Conservation (phyloP, 2,113 vertebrate species). For the Oreotragus oreotragus region DNA sequence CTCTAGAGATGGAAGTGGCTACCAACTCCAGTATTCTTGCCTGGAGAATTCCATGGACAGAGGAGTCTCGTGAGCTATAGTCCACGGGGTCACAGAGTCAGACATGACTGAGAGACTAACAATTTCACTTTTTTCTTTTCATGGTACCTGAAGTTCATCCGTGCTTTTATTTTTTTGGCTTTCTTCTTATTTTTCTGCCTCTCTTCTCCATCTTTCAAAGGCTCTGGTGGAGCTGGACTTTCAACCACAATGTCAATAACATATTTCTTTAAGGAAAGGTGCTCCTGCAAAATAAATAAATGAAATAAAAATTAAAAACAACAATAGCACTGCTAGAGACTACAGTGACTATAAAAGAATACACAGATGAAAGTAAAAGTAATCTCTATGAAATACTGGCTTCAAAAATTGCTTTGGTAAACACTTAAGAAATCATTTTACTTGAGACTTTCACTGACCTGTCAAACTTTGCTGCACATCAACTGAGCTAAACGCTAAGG, state of each 20-base stretch:
- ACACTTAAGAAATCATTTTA: neutral
- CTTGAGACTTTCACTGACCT: neutral
- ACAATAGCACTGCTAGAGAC: neutral
- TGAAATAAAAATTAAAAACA: neutral
- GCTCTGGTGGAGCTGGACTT: conserved; percentile 85
- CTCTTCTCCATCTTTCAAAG: conserved; percentile 90
- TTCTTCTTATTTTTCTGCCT: conserved; percentile 95
- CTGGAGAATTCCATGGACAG: neutral
- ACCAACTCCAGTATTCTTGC: neutral
- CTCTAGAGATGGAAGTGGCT: neutral
- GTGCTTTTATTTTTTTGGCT: conserved; percentile 94
- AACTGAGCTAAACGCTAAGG: neutral
- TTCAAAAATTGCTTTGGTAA: neutral
- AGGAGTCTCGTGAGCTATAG: neutral
- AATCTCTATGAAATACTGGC: neutral
- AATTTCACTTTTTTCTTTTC: neutral
- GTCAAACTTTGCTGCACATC: neutral
- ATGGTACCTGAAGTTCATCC: conserved; percentile 95
- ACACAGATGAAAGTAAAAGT: neutral
- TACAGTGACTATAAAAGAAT: neutral
- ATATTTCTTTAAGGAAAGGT: conserved; percentile 98
- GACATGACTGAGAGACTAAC: neutral
- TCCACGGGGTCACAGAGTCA: neutral
- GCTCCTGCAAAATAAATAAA: conserved; percentile 85
- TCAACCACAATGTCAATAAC: conserved; percentile 94